Base-by-base conservation (phyloP, 2,888 invertebrate species). In the Platerodrilus igneus region DNA sequence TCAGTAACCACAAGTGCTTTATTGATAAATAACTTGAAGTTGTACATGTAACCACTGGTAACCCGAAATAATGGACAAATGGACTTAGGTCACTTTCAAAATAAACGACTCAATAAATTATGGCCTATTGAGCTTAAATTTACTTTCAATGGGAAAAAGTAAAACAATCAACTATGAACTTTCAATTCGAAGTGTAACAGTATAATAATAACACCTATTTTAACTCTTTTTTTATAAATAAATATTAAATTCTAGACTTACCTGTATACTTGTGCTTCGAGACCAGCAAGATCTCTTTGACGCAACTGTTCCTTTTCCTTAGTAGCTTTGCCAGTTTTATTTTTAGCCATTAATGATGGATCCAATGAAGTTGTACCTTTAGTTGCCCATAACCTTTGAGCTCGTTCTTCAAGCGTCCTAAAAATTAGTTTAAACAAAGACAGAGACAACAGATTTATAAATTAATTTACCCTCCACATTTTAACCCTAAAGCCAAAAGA, bases 301-400 rank as follows among this genome's bases (percentile, higher is more conserved):
- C 90, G 80, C 38, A 80, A 75, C 15, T 72, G 65, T 55, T 83
- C 83, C 39, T 74, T 75, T 29, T 74, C 74, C 47, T 76, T 75
- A 19, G 69, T 75, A 9, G 71, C 72, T 62, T 79, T 81, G 6
- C 86, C 86, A 2, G 83, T 83, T 47, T 88, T 89, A 50, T 86
- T 87, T 62, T 94, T 95, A 0, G 94, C 93, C 63, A 95, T 83
- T 35, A 97, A 72, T 10, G 88, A 82, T 16, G 92, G 89, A 67
- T 96, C 95, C 27, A 97, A 68, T 6, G 94, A 89, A 33, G 86
- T 90, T 60, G 93, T 83, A 0, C 96, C 96, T 70, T 99, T 99
- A 0, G 94, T 97, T 44, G 86, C 86, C 64, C 95, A 99, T 47
- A 99, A 73, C 47, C 99, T 78, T 64, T 96, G 92, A 1, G 99